phyloP scores from a whole-genome alignment of 1,140 invertebrate species.

The Dysdera silvatica region DNA sequence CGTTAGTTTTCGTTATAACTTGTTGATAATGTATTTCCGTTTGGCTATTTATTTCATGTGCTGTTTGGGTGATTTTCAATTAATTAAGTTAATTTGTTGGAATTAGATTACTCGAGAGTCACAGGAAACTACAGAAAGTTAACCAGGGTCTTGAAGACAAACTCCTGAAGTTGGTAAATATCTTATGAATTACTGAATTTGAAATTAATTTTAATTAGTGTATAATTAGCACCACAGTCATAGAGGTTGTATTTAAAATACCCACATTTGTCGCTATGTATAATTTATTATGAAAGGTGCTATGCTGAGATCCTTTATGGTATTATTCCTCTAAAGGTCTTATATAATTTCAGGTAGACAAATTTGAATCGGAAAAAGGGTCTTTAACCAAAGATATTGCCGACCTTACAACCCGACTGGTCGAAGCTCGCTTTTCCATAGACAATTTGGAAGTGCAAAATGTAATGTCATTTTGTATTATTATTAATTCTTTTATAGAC shows the following conservation, averaged over 20 bases:
- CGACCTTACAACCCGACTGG: slow-evolving; percentile 72
- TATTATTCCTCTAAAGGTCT: no score
- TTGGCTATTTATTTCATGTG: no score
- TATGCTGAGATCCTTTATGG: no score
- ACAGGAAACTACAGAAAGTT: slow-evolving; percentile 86
- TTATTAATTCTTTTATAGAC: no score
- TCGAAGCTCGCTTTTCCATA: slow-evolving; percentile 77
- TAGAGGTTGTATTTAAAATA: background rate
- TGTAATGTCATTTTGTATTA: slow-evolving; percentile 51
- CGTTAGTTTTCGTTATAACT: no score
- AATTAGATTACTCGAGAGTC: slow-evolving; percentile 73
- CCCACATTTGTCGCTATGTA: no score
- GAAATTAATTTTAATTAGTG: background rate
- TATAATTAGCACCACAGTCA: background rate
- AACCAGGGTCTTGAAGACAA: slow-evolving; percentile 95
- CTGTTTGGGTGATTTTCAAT: no score
- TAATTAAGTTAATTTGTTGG: no score
- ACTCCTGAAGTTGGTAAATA: slow-evolving; percentile 70
- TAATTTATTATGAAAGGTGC: no score
- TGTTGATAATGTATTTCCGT: no score
- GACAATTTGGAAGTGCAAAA: slow-evolving; percentile 83
- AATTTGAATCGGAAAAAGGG: slow-evolving; percentile 83
- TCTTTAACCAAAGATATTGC: slow-evolving; percentile 78
- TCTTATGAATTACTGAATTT: background rate
- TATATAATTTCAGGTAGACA: slow-evolving; percentile 54